phyloP scores from a whole-genome alignment of 2,113 vertebrate species.

The Thermophis baileyi region DNA sequence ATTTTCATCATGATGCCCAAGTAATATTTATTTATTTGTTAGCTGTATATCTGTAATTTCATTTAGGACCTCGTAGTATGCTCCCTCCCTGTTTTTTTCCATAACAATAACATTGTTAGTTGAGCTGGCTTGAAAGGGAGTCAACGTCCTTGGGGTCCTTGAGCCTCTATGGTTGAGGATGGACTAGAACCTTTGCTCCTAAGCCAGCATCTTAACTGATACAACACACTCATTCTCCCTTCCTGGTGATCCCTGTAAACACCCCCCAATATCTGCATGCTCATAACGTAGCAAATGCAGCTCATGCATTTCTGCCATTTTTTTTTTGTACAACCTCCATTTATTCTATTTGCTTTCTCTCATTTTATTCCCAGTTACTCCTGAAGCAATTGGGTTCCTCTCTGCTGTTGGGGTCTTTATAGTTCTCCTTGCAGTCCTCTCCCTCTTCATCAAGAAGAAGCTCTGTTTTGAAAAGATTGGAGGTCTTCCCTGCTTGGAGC shows the following conservation, averaged over 20 bases:
- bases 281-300: neutral
- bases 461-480: constrained; percentile 78
- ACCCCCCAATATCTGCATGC: neutral
- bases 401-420: constrained; percentile 79
- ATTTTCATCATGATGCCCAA: neutral
- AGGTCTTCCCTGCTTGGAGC: constrained; percentile 72
- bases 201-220: neutral
- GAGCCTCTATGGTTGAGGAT: neutral
- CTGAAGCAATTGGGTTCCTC: constrained; percentile 77
- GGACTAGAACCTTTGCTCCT: neutral
- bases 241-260: neutral
- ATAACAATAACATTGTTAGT: neutral
- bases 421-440: constrained; percentile 77
- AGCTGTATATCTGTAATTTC: neutral
- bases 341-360: constrained; percentile 7
- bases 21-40: neutral
- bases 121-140: neutral
- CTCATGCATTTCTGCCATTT: neutral
- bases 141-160: neutral
- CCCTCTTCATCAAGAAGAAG: constrained; percentile 87
- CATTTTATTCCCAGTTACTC: constrained; percentile 70
- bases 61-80: neutral
- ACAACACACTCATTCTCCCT: neutral
- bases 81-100: neutral
- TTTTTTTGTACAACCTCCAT: no score